Conservation (phyloP, 2,888 invertebrate genomes). For the Aquatica leii region DNA sequence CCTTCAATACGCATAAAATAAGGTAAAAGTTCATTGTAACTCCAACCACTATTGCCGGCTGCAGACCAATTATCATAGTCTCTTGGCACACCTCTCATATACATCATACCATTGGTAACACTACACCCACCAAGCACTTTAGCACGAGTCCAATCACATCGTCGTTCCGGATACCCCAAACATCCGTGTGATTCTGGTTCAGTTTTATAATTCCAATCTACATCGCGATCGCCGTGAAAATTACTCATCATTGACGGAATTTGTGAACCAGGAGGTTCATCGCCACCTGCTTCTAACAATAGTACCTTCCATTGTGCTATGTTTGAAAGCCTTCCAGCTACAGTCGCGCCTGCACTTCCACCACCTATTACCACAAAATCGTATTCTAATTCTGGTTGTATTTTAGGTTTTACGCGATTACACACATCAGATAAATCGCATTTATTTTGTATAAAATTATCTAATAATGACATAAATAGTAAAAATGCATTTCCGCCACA, state of each 20-base stretch:
- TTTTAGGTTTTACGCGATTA: slow-evolving; percentile 63
- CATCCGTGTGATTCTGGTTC: slow-evolving; percentile 72
- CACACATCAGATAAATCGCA: slow-evolving; percentile 69
- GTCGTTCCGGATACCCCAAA: slow-evolving; percentile 62
- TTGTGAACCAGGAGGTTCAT: slow-evolving; percentile 70
- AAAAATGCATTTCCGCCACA: slow-evolving; percentile 69
- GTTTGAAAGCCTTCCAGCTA: slow-evolving; percentile 72
- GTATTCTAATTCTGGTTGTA: slow-evolving; percentile 64
- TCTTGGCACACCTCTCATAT: slow-evolving; percentile 76
- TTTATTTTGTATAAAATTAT: slow-evolving; percentile 67
- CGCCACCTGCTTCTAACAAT: slow-evolving; percentile 75
- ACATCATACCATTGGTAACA: slow-evolving; percentile 85
- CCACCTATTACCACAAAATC: slow-evolving; percentile 75
- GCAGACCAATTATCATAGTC: slow-evolving; percentile 82
- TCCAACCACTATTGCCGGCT: slow-evolving; percentile 79
- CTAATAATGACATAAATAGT: slow-evolving; percentile 71
- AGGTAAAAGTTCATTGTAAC: slow-evolving; percentile 78
- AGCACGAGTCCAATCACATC: slow-evolving; percentile 74
- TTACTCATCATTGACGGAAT: slow-evolving; percentile 75
- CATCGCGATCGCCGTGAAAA: slow-evolving; percentile 67
- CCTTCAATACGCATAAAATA: slow-evolving; percentile 75
- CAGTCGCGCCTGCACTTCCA: slow-evolving; percentile 71
- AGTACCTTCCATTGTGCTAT: slow-evolving; percentile 74
- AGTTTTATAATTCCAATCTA: slow-evolving; percentile 75
- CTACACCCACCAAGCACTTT: slow-evolving; percentile 76